A percentile compares a stretch with the other conserved stretches of the same genome.
phyloP scores from a whole-genome alignment of 2,113 vertebrate genomes.

The Callipepla squamata region DNA sequence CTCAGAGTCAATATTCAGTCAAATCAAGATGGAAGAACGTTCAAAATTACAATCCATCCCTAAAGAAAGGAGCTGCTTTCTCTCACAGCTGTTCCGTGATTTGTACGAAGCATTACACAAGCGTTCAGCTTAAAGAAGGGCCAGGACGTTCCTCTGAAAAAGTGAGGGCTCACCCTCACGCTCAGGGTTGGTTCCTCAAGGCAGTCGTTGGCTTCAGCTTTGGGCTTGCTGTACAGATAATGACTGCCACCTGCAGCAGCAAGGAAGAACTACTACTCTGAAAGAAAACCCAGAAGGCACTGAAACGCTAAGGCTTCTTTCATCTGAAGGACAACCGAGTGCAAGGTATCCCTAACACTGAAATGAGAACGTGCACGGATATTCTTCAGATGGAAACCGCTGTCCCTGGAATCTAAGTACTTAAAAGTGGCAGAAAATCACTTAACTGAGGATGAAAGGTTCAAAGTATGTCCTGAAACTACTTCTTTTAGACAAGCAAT shows the following conservation, averaged over 20 bases:
- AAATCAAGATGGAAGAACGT: not conserved
- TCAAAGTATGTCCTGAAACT: not conserved
- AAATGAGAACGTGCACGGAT: not conserved
- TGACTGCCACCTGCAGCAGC: slow-evolving; percentile 28
- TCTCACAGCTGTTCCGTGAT: not conserved
- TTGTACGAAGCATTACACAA: not conserved
- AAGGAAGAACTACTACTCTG: not conserved
- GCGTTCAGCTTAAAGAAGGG: not conserved
- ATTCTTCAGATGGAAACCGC: not conserved
- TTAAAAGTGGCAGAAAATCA: not conserved
- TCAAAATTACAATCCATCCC: not conserved
- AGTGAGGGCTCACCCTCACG: not conserved
- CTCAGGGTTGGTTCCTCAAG: not conserved
- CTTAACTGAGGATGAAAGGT: not conserved
- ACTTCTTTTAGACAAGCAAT: not conserved
- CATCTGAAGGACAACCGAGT: not conserved
- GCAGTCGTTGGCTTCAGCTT: not conserved
- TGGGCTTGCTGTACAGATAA: not conserved
- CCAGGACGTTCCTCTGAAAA: not conserved
- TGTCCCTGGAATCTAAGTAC: not conserved
- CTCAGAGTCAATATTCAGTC: not conserved
- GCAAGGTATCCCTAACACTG: not conserved
- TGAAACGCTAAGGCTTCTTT: not conserved
- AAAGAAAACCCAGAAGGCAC: not conserved
- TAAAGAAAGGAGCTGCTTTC: not conserved